Conservation (phyloP, 2,797 vertebrate genomes). For the Antrozous pallidus region DNA sequence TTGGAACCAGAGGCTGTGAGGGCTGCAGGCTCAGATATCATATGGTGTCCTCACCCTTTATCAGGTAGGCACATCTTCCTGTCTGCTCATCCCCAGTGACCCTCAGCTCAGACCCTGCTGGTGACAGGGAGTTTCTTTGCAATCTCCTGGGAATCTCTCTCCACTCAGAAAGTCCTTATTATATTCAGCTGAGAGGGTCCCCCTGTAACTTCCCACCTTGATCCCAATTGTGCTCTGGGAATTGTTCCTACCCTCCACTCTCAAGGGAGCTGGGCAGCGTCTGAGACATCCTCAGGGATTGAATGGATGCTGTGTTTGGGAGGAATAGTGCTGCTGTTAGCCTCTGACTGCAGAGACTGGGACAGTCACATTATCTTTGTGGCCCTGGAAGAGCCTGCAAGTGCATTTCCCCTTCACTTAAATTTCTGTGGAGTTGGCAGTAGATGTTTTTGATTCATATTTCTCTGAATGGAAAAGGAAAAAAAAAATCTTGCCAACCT, state of each 20-base stretch:
- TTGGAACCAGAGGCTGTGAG: not conserved
- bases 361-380: not conserved
- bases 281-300: not conserved
- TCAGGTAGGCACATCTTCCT: not conserved
- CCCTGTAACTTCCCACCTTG: not conserved
- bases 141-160: not conserved
- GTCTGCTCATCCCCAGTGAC: not conserved
- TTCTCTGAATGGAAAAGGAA: conserved; percentile 27
- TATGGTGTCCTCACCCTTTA: not conserved
- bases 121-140: not conserved
- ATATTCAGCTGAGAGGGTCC: not conserved
- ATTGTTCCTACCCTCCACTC: not conserved
- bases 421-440: not conserved
- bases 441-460: not conserved
- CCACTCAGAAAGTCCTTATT: not conserved
- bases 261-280: not conserved
- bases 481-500: not conserved
- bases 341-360: not conserved
- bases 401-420: not conserved
- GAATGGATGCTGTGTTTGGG: not conserved
- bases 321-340: not conserved
- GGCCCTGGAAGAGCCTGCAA: not conserved
- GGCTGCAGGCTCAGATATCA: not conserved
- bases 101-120: not conserved
- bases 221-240: not conserved